These are phyloP conservation scores for Amyelois transitella DNA, from an alignment of 1,140 invertebrate species.

Conservation along the genomic window DNA sequence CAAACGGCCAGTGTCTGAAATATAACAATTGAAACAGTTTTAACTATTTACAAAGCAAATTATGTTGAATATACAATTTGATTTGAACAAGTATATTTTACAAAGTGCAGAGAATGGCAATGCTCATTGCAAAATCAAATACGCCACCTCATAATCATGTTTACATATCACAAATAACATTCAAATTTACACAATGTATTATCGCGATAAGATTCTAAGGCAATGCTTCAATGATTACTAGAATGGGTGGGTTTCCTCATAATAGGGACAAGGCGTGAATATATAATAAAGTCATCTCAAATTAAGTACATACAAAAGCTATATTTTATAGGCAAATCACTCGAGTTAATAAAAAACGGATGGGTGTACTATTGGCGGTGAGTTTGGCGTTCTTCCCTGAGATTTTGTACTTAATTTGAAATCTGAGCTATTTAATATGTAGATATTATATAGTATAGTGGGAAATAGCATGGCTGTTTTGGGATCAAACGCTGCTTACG, in stretches of 20 bases:
- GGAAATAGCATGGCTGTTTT: neutral
- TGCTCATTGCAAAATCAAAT: slow-evolving; percentile 44
- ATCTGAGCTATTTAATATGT: no score
- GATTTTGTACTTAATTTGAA: no score
- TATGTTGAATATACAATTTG: slow-evolving; percentile 20
- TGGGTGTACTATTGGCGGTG: no score
- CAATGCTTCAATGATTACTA: neutral
- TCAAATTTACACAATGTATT: neutral
- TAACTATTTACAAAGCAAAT: slow-evolving; percentile 16
- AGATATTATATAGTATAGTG: neutral
- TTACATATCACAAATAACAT: slow-evolving; percentile 11
- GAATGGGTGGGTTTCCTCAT: neutral
- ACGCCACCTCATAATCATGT: slow-evolving; percentile 47
- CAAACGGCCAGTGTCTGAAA: neutral
- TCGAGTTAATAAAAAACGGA: no score
- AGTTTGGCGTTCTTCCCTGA: no score
- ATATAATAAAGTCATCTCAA: no score
- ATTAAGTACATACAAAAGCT: no score
- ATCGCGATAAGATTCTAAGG: slow-evolving; percentile 1
- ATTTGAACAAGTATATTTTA: slow-evolving; percentile 9
- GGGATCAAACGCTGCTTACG: neutral
- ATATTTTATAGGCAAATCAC: no score
- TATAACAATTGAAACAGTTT: neutral
- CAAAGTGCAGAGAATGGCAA: slow-evolving; percentile 39
- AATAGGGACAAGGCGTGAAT: neutral